Evolutionary conservation across 2,113 vertebrate genomes (phyloP).

Genomic region (Sitta europaea): DNA sequence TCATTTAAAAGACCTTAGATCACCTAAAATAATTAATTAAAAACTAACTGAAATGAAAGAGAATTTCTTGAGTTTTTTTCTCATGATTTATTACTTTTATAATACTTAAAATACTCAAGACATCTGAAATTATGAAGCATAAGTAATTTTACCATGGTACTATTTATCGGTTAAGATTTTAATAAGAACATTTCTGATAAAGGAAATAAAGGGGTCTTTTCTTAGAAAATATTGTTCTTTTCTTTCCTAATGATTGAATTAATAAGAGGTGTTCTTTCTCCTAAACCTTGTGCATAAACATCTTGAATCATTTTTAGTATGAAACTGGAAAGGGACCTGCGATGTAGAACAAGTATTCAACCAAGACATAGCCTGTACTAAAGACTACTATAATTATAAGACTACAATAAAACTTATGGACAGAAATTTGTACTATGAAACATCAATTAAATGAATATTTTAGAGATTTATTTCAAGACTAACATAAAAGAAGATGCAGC

Average conservation of each 20-base stretch:
- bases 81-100: neutral
- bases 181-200: neutral
- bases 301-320: neutral
- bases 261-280: neutral
- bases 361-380: neutral
- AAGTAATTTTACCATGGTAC: neutral
- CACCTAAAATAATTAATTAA: neutral
- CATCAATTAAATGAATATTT: neutral
- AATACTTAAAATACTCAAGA: neutral
- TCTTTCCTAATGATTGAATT: neutral
- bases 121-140: neutral
- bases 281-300: neutral
- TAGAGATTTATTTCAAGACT: neutral
- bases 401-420: neutral
- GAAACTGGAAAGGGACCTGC: neutral
- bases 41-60: neutral
- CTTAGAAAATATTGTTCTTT: neutral
- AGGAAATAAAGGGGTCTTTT: neutral
- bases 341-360: neutral
- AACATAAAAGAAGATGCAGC: neutral
- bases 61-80: neutral
- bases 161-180: neutral
- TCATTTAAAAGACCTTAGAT: neutral
- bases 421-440: neutral
- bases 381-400: neutral